A percentile compares a stretch with the other conserved stretches of the same genome.
Conservation (phyloP, 2,888 invertebrate genomes). For the Epinotia nisella region DNA sequence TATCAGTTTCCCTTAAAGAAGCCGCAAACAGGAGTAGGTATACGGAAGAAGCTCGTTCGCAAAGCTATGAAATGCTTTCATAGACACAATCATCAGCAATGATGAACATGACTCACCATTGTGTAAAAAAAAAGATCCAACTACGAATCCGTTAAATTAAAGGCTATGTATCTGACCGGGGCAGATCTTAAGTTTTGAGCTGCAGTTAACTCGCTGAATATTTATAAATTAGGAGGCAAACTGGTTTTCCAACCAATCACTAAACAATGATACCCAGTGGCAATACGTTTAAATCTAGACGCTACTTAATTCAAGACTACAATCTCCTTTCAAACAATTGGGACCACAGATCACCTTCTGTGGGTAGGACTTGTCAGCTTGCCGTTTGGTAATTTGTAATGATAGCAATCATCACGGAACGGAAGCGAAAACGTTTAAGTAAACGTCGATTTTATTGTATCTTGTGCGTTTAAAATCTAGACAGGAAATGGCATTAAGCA, state of each 20-base stretch:
- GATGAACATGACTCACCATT: too few relatives aligned
- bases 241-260: neutral
- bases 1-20: too few relatives aligned
- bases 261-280: constrained; percentile 1
- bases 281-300: neutral
- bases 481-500: constrained; percentile 34
- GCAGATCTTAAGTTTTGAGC: neutral
- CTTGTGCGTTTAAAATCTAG: constrained; percentile 31
- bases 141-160: neutral
- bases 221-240: neutral
- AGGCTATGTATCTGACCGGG: neutral
- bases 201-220: neutral
- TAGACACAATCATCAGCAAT: too few relatives aligned
- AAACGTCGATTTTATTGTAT: constrained; percentile 38
- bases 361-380: constrained; percentile 16
- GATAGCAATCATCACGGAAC: constrained; percentile 31
- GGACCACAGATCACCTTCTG: constrained; percentile 4
- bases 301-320: constrained; percentile 12
- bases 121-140: neutral
- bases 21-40: too few relatives aligned
- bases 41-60: too few relatives aligned
- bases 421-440: constrained; percentile 31
- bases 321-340: constrained; percentile 12
- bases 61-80: too few relatives aligned
- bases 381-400: constrained; percentile 36